phyloP scores from a whole-genome alignment of 2,113 vertebrate genomes.

The Collichthys lucidus region DNA sequence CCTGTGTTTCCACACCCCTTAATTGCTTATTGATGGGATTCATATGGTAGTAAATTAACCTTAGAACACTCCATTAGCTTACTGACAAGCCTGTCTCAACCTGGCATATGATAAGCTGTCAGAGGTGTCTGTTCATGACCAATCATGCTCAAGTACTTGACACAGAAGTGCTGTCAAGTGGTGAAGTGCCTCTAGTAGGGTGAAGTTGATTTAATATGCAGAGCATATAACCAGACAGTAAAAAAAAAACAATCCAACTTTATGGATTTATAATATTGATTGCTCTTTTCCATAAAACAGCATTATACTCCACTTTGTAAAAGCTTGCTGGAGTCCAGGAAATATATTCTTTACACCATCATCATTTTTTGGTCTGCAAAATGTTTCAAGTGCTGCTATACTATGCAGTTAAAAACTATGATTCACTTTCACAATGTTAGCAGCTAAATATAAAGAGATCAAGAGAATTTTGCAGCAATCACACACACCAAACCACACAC shows the following conservation, averaged over 20 bases:
- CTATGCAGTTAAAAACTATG: slow-evolving; percentile 21
- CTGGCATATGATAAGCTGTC: slow-evolving; percentile 77
- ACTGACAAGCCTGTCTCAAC: slow-evolving; percentile 72
- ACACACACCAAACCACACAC: background rate
- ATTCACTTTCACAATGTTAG: slow-evolving; percentile 24
- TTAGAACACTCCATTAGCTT: slow-evolving; percentile 79
- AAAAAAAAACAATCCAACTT: slow-evolving; percentile 21
- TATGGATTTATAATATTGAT: slow-evolving; percentile 41
- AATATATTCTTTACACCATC: slow-evolving; percentile 13
- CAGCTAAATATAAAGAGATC: slow-evolving; percentile 24
- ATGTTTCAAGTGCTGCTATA: background rate
- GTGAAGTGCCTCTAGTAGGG: background rate
- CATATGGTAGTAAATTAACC: slow-evolving; percentile 83
- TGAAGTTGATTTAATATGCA: slow-evolving; percentile 11
- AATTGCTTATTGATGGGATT: slow-evolving; percentile 86
- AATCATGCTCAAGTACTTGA: slow-evolving; percentile 39
- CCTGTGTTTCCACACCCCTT: slow-evolving; percentile 77
- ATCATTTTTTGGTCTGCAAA: background rate
- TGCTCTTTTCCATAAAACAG: slow-evolving; percentile 14
- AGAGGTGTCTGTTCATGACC: slow-evolving; percentile 67
- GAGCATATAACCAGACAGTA: slow-evolving; percentile 16
- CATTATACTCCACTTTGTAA: background rate
- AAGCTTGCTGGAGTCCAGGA: slow-evolving; percentile 16
- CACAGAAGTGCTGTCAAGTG: slow-evolving; percentile 16
- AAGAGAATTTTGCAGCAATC: background rate